These are phyloP conservation scores for Ridgeia piscesae DNA, from an alignment of 1,140 invertebrate genomes.

Conservation along the genomic window DNA sequence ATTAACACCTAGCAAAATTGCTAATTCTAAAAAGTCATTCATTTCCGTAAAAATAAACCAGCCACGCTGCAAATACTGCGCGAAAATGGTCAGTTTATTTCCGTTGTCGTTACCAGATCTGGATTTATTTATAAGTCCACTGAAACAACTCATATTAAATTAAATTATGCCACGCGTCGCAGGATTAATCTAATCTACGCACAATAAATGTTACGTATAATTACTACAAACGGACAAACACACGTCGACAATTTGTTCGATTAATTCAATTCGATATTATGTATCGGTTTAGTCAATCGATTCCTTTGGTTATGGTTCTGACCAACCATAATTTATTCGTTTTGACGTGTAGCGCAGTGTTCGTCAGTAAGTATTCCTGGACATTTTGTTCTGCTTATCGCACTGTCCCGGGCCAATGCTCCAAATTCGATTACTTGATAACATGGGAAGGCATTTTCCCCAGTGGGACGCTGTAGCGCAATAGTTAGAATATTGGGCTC, in stretches of 20 bases:
- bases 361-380: background rate
- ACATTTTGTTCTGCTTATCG: background rate
- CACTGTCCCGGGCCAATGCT: no score
- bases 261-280: no score
- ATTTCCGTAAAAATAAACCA: background rate
- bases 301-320: background rate
- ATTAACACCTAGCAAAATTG: background rate
- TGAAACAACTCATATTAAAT: background rate
- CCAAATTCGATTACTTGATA: no score
- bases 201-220: background rate
- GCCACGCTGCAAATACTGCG: background rate
- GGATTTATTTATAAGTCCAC: background rate
- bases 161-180: background rate
- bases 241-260: background rate
- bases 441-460: no score
- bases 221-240: background rate
- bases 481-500: no score
- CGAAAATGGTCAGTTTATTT: background rate
- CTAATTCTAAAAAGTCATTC: background rate
- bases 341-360: background rate
- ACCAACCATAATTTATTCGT: background rate
- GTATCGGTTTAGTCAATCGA: no score
- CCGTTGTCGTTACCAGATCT: background rate
- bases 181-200: background rate
- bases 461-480: no score